Base-by-base conservation (phyloP, 2,113 vertebrate species). In the Salvelinus sp. region DNA sequence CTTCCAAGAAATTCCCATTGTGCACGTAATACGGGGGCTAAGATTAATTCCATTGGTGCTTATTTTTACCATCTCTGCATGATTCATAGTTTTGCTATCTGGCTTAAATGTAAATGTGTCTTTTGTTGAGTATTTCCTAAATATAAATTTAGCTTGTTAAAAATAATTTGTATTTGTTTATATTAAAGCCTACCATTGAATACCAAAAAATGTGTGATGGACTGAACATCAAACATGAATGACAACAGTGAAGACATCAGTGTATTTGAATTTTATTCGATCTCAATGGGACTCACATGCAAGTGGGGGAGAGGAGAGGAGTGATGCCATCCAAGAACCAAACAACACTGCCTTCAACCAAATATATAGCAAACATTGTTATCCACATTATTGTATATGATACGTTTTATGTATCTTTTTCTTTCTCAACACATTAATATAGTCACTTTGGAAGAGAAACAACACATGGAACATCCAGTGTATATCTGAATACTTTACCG, bases 391-490 rank as follows among this genome's bases (percentile, higher is more conserved):
- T 73, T 48, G 88, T 44, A 72, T 20, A 74, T 80, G 87, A 90
- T 85, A 87, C n/a, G 4, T 76, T 57, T 72, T 63, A 66, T 64
- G 70, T 62, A 70, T 71, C 48, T 64, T 58, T 73, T 88, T 84
- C 83, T 88, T 88, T 82, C 84, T 88, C 85, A 90, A 88, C 63
- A 88, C 80, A 94, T 89, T 87, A 95, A 95, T 94, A 95, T 95
- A 96, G 93, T 94, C 94, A 96, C 94, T 94, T 92, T 87, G 90
- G 92, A 95, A 96, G 65, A 94, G 6, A 94, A 95, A 96, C 92
- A 93, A 95, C 93, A 94, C 94, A 95, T 88, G 93, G 93, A 96
- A 94, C 94, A 95, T 95, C 93, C 95, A 95, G 93, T 87, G 85
- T 89, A 94, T 93, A 94, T 78, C 70, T 27, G 70, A 87, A 83